phyloP scores from a whole-genome alignment of 1,140 invertebrate species.

The Scaptomyza graminum region DNA sequence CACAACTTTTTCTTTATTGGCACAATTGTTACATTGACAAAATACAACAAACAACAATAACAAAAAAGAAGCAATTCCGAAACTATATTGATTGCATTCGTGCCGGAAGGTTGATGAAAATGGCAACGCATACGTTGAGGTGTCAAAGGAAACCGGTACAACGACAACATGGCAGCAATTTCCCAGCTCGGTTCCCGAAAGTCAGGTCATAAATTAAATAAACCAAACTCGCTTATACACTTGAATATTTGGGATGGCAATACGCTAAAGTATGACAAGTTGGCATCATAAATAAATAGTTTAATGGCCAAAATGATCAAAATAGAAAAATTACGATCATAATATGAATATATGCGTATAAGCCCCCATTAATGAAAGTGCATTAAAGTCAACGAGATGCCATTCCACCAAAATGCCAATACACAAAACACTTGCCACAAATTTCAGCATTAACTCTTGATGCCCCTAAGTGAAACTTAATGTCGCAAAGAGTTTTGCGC shows the following conservation, averaged over 20 bases:
- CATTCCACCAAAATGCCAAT: constrained; percentile 2
- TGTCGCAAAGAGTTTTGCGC: constrained; percentile 24
- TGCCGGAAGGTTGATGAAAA: constrained; percentile 17
- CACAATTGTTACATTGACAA: constrained; percentile 29
- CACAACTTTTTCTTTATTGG: not conserved
- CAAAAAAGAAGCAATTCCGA: constrained; percentile 19
- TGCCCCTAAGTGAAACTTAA: constrained; percentile 44
- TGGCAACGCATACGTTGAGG: constrained; percentile 16
- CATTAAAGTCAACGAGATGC: constrained; percentile 22
- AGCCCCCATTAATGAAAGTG: constrained; percentile 7
- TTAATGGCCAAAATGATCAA: not conserved
- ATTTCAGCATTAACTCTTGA: constrained; percentile 6
- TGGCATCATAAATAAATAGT: constrained; percentile 26
- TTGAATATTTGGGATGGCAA: constrained; percentile 30
- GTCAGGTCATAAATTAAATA: constrained; percentile 18
- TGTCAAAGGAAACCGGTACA: not conserved
- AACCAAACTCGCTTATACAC: not conserved
- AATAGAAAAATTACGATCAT: no score
- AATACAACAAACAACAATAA: constrained; percentile 4
- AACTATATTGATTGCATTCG: constrained; percentile 45
- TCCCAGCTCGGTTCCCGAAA: constrained; percentile 4
- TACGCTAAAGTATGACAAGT: constrained; percentile 32
- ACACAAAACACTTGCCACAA: constrained; percentile 10
- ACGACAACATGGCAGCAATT: constrained; percentile 12
- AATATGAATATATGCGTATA: not conserved